phyloP scores from a whole-genome alignment of 2,113 vertebrate genomes.

The Tapirus terrestris region DNA sequence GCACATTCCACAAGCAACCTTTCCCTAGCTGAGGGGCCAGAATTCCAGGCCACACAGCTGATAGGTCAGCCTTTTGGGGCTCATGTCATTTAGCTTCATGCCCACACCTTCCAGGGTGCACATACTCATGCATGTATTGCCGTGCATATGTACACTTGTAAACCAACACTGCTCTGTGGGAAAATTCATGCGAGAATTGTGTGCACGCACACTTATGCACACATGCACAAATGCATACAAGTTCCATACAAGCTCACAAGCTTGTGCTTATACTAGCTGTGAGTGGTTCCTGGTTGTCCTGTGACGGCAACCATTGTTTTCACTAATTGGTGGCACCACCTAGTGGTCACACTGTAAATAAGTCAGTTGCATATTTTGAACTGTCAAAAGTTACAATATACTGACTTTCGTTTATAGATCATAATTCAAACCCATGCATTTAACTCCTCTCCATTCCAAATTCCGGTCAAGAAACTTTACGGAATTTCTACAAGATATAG shows the following conservation, averaged over 20 bases:
- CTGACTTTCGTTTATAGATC: constrained; percentile 4
- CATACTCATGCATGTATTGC: too few species aligned
- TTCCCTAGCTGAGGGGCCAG: background rate
- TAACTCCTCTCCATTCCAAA: background rate
- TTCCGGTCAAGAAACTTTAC: background rate
- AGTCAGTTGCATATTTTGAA: background rate
- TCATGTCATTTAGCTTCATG: background rate
- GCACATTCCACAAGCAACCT: background rate
- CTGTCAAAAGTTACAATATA: background rate
- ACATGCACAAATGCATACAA: background rate
- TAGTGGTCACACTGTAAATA: constrained; percentile 63
- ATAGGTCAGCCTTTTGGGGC: background rate
- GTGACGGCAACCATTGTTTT: background rate
- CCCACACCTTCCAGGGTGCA: background rate
- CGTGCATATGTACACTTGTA: background rate
- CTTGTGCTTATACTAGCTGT: background rate
- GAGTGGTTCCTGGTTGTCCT: background rate
- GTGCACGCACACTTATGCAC: background rate
- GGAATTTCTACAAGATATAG: background rate
- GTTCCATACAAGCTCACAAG: background rate
- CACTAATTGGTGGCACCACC: constrained; percentile 74
- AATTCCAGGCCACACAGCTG: background rate
- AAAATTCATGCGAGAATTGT: background rate
- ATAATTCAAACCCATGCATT: background rate
- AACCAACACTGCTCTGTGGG: background rate